Conservation (phyloP, 1,140 invertebrate species). For the Lutraria rhynchaena region DNA sequence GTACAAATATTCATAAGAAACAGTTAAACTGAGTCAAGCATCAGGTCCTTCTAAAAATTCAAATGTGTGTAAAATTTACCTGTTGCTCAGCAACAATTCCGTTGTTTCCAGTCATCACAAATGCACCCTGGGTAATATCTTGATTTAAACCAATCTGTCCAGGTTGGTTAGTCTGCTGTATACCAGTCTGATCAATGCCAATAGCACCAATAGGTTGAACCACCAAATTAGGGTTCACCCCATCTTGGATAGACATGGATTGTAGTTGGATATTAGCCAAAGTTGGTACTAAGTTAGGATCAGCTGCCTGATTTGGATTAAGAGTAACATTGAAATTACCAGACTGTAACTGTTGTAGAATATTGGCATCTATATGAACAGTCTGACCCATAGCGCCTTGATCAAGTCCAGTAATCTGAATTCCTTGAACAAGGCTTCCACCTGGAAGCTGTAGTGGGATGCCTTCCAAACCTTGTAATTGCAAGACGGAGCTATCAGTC, state of each 20-base stretch:
- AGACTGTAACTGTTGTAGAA: slow-evolving; percentile 82
- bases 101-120: slow-evolving; percentile 66
- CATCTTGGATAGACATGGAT: slow-evolving; percentile 63
- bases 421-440: slow-evolving; percentile 76
- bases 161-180: slow-evolving; percentile 48
- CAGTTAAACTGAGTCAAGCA: background rate
- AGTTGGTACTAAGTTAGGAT: slow-evolving; percentile 72
- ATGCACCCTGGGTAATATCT: slow-evolving; percentile 62
- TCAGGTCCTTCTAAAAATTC: background rate
- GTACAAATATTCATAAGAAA: too few species aligned
- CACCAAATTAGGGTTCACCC: slow-evolving; percentile 76
- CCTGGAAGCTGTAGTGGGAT: slow-evolving; percentile 82
- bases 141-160: slow-evolving; percentile 30
- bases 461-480: slow-evolving; percentile 77
- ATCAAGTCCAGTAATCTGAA: slow-evolving; percentile 82
- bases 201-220: slow-evolving; percentile 74
- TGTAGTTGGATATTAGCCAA: slow-evolving; percentile 64
- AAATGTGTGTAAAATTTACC: slow-evolving; percentile 61
- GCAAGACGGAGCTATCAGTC: slow-evolving; percentile 69
- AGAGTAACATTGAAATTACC: slow-evolving; percentile 82
- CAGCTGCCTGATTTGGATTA: slow-evolving; percentile 72
- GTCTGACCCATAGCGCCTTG: slow-evolving; percentile 79
- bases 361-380: slow-evolving; percentile 82
- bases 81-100: slow-evolving; percentile 61
- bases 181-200: slow-evolving; percentile 51